A percentile compares a stretch with the other conserved stretches of the same genome.
phyloP scores from a whole-genome alignment of 2,888 invertebrate genomes.

The Eurytoma adleriae region DNA sequence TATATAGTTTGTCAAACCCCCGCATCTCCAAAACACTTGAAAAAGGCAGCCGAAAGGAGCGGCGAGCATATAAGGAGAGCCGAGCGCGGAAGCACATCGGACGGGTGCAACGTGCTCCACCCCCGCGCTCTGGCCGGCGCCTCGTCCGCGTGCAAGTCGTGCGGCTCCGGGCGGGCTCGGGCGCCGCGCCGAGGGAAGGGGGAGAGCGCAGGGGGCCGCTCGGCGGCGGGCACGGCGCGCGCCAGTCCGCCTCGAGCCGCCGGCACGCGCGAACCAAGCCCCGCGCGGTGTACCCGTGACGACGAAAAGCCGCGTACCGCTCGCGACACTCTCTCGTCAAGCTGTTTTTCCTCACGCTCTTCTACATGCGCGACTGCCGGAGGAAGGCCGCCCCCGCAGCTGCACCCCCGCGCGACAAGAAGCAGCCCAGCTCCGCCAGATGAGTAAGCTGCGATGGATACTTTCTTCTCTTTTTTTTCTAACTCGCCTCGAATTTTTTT shows the following conservation, averaged over 20 bases:
- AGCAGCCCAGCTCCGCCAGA: conserved; percentile 25
- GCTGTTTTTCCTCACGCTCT: conserved; percentile 55
- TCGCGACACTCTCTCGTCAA: conserved; percentile 11
- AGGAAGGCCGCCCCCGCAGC: conserved; percentile 25
- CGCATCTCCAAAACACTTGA: no score
- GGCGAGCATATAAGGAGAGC: no score
- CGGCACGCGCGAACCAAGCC: conserved; percentile 13
- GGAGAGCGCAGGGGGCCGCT: not conserved
- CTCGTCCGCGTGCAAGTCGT: not conserved
- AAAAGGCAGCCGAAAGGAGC: no score
- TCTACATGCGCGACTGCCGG: conserved; percentile 53
- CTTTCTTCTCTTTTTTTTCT: not conserved
- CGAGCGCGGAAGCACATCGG: no score
- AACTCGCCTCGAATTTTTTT: not conserved
- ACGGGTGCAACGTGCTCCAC: no score
- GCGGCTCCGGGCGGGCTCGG: not conserved
- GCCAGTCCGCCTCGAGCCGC: conserved; percentile 32
- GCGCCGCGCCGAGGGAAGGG: not conserved
- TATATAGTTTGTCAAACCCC: no score
- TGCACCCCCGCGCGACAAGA: not conserved
- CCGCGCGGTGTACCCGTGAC: conserved; percentile 9
- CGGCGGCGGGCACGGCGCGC: not conserved
- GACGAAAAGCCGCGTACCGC: not conserved
- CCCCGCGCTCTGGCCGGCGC: not conserved
- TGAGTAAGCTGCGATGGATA: conserved; percentile 41